Percentiles rank a stretch among this genome's conserved stretches.
These are phyloP conservation scores for Araneus ventricosus DNA, from an alignment of 1,140 invertebrate genomes.

Conservation along the genomic window DNA sequence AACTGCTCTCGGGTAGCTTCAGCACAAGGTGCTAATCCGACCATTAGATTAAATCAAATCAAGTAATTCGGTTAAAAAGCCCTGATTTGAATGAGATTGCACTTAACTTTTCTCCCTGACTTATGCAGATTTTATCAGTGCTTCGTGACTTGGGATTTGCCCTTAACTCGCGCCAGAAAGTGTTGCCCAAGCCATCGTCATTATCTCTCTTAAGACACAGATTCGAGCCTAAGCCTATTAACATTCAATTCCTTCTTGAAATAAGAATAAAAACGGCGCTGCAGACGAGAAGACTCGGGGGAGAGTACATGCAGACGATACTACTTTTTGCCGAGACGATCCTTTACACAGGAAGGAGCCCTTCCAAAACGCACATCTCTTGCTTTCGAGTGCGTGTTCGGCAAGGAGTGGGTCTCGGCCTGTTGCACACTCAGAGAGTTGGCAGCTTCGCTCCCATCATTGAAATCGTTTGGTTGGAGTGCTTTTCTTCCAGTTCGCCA, in stretches of 20 bases:
- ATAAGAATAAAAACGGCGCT: not conserved
- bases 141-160: not conserved
- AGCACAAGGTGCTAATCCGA: too few species aligned
- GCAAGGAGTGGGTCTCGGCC: not conserved
- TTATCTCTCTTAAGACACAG: too few species aligned
- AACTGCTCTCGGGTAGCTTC: too few species aligned
- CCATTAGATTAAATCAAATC: too few species aligned
- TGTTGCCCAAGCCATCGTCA: too few species aligned
- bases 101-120: too few species aligned
- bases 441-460: conserved; percentile 28
- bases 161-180: not conserved
- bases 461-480: conserved; percentile 29
- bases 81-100: too few species aligned
- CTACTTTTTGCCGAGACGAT: not conserved
- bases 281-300: not conserved
- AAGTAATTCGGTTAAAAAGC: too few species aligned
- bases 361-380: not conserved
- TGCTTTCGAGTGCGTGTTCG: conserved; percentile 20
- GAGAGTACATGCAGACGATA: not conserved
- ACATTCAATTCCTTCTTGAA: not conserved
- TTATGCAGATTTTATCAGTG: too few species aligned
- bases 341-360: conserved; percentile 15
- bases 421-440: conserved; percentile 11
- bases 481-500: not conserved
- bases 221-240: not conserved